phyloP scores from a whole-genome alignment of 2,113 vertebrate species.

The Catharus fuscescens region DNA sequence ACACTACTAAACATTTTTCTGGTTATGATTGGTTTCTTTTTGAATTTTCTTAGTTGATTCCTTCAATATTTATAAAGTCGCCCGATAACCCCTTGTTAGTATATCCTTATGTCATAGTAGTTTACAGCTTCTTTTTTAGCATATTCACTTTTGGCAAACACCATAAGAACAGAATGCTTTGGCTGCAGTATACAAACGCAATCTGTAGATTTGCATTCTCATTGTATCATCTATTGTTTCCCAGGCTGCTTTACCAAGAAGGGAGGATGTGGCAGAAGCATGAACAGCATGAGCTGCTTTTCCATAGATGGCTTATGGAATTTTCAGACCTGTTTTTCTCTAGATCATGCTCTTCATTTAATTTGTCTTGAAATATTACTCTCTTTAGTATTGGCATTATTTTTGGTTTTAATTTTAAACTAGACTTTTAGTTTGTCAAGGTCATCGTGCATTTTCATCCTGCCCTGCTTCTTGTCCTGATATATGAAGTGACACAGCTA shows the following conservation, averaged over 20 bases:
- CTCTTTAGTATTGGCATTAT: neutral
- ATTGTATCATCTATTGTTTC: neutral
- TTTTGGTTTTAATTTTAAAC: neutral
- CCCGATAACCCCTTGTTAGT: neutral
- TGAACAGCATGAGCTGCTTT: neutral
- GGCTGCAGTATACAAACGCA: rapidly evolving
- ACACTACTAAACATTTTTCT: neutral
- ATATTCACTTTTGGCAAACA: neutral
- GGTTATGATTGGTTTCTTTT: neutral
- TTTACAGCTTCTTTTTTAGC: neutral
- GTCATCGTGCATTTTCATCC: neutral
- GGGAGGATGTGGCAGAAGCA: neutral
- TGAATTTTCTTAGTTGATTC: neutral
- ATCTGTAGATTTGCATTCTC: neutral
- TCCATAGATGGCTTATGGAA: neutral
- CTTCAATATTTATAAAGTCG: neutral
- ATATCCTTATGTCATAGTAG: neutral
- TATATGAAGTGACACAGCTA: neutral
- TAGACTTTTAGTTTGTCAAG: neutral
- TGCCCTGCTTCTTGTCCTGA: neutral
- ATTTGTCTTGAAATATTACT: neutral
- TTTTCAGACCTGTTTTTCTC: neutral
- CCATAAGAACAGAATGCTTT: neutral
- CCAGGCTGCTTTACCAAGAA: neutral
- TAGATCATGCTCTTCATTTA: neutral